Base-by-base conservation (phyloP, 2,888 invertebrate genomes). In the Rhagophthalmus giganteus region DNA sequence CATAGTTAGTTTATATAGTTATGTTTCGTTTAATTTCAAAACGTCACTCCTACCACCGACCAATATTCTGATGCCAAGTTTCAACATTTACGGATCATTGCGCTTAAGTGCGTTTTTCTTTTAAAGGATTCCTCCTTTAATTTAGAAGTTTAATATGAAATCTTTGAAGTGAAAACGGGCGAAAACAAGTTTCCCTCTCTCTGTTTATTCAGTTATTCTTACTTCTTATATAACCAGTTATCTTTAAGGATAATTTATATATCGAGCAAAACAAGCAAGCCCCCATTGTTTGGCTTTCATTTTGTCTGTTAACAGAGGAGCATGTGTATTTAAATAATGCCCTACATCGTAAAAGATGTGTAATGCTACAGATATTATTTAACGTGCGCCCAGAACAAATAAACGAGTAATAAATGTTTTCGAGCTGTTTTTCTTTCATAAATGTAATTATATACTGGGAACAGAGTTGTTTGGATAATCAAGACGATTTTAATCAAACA, bases 251-350 rank as follows among this genome's bases (percentile, higher is more conserved):
- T 58, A 60, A 61, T 62, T 59, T 62, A 56, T 60, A 62, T 62
- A 60, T 62, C 57, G 51, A 40, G 49, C 40, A 51, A 58, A 54
- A 58, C 50, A 56, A 53, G 55, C 56, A 53, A 61, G n/a, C n/a
- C 60, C 62, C 62, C 55, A 62, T 64, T 70, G 69, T 71, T 70
- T 69, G 64, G 68, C 67, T 70, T 71, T 67, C 68, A 70, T 71
- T 71, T 51, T 69, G 68, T 67, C 66, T 62, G 55, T 58, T 54
- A 65, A 62, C 63, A 56, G 64, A 61, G 66, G 60, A 64, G 48
- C 32, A 42, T 45, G 45, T 49, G 50, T 65, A 65, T 66, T 66
- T 65, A 66, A 66, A 65, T 67, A 66, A 64, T 63, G 58, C 64
- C 59, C 60, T 57, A 59, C 63, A 63, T 62, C 65, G 61, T 63